These are phyloP conservation scores for Drosophila burlai DNA, from an alignment of 1,140 invertebrate genomes.

Conservation along the genomic window DNA sequence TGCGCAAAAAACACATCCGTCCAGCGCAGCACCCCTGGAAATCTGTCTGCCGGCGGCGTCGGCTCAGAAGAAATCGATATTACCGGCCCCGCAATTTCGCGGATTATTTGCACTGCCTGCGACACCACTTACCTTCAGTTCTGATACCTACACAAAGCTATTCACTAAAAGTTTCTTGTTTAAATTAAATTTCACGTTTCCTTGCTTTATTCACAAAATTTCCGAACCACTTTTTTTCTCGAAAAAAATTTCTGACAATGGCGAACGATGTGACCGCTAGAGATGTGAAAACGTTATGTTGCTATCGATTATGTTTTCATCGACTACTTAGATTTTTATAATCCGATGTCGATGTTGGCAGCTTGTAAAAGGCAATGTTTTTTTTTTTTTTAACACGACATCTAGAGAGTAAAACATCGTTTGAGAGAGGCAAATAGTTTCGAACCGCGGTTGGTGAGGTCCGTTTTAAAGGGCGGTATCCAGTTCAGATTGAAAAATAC, in stretches of 20 bases:
- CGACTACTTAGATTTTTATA: neutral
- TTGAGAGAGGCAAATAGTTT: no score
- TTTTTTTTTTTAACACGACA: no score
- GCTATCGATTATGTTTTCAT: neutral
- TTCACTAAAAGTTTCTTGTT: neutral
- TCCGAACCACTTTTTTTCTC: neutral
- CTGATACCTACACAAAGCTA: neutral
- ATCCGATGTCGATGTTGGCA: no score
- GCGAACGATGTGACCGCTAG: conserved; percentile 14
- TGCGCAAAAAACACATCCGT: conserved; percentile 6
- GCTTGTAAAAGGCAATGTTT: no score
- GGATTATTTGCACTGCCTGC: neutral
- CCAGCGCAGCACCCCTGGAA: conserved; percentile 38
- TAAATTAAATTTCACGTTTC: neutral
- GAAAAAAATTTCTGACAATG: conserved; percentile 33
- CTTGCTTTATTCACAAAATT: conserved; percentile 1
- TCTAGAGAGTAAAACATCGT: no score
- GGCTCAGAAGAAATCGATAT: conserved; percentile 38
- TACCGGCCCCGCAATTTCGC: conserved; percentile 5
- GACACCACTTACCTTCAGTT: conserved; percentile 25
- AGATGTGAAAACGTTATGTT: neutral
- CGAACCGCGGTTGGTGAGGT: no score
- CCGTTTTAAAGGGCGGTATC: no score
- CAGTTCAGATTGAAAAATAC: no score
- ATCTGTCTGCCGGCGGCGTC: conserved; percentile 27